Percentiles rank a stretch among this genome's conserved stretches.
Evolutionary conservation across 2,888 invertebrate species (phyloP).

Genomic region (Drosophila pseudotakahashii): DNA sequence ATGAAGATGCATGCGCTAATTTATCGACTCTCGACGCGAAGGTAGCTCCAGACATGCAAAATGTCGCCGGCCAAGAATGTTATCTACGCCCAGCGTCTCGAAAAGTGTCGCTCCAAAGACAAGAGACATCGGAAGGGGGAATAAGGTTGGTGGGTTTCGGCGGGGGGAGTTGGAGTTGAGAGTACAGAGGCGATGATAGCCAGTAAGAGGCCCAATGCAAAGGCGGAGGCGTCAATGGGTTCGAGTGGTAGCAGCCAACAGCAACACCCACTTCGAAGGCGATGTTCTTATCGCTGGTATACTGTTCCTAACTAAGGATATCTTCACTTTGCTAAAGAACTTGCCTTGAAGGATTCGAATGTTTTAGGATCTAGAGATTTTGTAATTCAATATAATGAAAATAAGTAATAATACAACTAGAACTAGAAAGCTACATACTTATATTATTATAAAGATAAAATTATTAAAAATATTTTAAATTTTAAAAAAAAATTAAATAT

Average conservation of each 20-base stretch:
- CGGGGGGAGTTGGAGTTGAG: background rate
- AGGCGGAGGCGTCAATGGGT: conserved; percentile 55
- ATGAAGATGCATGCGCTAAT: conserved; percentile 69
- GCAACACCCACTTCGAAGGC: conserved; percentile 47
- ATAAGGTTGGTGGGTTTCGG: background rate
- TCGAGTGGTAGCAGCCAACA: conserved; percentile 27
- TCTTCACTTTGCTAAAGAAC: background rate
- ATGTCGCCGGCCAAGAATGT: conserved; percentile 56
- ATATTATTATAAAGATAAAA: no score
- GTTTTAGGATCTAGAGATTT: no score
- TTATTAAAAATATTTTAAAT: no score
- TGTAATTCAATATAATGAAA: no score
- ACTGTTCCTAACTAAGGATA: background rate
- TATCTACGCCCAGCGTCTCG: conserved; percentile 46
- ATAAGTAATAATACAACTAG: no score
- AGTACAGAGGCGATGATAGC: conserved; percentile 31
- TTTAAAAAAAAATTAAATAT: no score
- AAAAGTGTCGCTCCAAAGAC: conserved; percentile 50
- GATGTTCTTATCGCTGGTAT: conserved; percentile 35
- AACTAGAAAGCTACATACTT: no score
- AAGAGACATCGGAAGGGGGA: background rate
- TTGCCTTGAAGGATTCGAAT: background rate
- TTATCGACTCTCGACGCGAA: conserved; percentile 50
- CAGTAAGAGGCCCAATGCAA: conserved; percentile 6
- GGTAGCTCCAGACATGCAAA: conserved; percentile 41